phyloP scores from a whole-genome alignment of 2,113 vertebrate genomes.

The Rhabdornis inornatus region DNA sequence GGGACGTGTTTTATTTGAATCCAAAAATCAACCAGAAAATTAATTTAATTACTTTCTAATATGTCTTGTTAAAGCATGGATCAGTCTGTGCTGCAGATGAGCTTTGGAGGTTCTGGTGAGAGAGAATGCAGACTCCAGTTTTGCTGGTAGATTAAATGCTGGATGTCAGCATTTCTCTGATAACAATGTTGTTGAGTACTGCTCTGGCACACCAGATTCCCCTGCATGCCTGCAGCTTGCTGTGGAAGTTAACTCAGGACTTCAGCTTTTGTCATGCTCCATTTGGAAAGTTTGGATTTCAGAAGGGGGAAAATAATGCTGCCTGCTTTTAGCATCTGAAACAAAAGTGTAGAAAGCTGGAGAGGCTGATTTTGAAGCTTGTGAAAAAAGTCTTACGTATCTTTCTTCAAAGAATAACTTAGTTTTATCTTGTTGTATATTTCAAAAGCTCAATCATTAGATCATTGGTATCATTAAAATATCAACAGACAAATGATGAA shows the following conservation, averaged over 20 bases:
- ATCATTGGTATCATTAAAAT: not conserved
- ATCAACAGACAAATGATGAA: not conserved
- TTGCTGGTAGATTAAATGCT: not conserved
- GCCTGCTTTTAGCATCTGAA: not conserved
- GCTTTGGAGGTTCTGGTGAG: not conserved
- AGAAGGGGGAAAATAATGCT: not conserved
- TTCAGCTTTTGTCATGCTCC: slow-evolving; percentile 7
- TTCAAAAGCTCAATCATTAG: not conserved
- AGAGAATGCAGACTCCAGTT: not conserved
- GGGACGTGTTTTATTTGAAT: not conserved
- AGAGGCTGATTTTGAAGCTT: not conserved
- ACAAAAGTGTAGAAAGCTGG: not conserved
- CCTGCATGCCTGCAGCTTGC: not conserved
- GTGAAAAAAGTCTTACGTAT: not conserved
- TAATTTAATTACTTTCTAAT: slow-evolving; percentile 54
- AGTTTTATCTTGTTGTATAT: not conserved
- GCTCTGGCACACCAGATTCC: not conserved
- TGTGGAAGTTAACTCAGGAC: not conserved
- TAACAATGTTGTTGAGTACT: not conserved
- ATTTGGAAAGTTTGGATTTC: not conserved
- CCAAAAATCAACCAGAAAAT: slow-evolving; percentile 52
- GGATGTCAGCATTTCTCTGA: slow-evolving; percentile 1
- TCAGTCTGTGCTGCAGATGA: not conserved
- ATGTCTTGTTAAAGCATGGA: not conserved
- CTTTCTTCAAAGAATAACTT: not conserved